These are phyloP conservation scores for Bradypodion pumilum DNA, from an alignment of 2,797 vertebrate species.

Conservation along the genomic window DNA sequence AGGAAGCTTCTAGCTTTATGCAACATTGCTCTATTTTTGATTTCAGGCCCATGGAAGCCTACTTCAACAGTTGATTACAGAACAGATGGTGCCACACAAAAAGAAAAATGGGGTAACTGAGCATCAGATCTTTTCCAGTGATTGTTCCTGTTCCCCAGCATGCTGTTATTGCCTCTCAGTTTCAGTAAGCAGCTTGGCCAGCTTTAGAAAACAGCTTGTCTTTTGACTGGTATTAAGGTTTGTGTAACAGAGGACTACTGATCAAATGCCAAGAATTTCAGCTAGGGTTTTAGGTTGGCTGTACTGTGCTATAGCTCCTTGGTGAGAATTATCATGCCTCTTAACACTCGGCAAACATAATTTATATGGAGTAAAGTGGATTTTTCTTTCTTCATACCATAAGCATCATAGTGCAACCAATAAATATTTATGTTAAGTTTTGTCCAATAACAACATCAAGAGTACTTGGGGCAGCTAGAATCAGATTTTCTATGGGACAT, in stretches of 20 bases:
- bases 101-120: neutral
- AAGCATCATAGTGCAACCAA: no score
- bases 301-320: neutral
- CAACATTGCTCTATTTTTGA: slow-evolving; percentile 40
- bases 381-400: no score
- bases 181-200: slow-evolving; percentile 4
- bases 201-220: neutral
- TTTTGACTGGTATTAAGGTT: neutral
- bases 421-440: no score
- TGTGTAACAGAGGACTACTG: neutral
- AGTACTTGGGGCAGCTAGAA: no score
- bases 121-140: neutral
- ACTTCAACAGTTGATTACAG: no score
- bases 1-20: slow-evolving; percentile 36
- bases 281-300: neutral
- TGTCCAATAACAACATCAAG: no score
- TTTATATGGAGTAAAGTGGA: neutral
- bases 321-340: neutral
- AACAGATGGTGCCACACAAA: neutral
- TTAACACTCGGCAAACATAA: neutral
- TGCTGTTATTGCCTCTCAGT: neutral
- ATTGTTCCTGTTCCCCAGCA: neutral
- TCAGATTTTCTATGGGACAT: no score
- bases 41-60: slow-evolving; percentile 19
- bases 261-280: neutral